Evolutionary conservation across 2,888 invertebrate species (phyloP), one percentile per base, ranked within the genome.

Genomic region (Hyles lineata): DNA sequence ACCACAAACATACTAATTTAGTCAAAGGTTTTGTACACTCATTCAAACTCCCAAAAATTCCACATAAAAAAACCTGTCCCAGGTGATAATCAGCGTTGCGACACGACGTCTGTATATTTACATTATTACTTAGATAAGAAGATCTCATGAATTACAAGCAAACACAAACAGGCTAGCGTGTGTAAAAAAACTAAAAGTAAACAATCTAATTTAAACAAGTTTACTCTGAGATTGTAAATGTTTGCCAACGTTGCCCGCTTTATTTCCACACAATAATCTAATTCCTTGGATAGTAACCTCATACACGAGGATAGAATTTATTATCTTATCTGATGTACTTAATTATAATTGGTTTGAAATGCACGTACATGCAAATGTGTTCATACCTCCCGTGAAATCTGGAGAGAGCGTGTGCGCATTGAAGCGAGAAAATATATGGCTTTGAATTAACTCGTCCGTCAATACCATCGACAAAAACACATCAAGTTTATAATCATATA

Each of bases 351-450:
- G 83, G 83, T 83, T 85, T 81, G 76, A 79, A 84, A 86, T 88
- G 84, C 84, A 83, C 80, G 79, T 78, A 82, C 91, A 94, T 93
- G 92, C 92, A 93, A 93, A 93, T 93, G 85, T 76, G 76, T 80
- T 83, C 90, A 92, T 92, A 87, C 84, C 89, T 86, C 82, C 79
- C 85, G 92, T 87, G 94, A 93, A 92, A 93, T 87, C 86, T 76
- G 82, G 89, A 88, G 94, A 93, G 90, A 94, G 92, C 85, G 89
- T 83, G 83, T 62, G 82, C 77, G 84, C 91, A 86, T 79, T 90
- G 79, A 85, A 84, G 86, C 88, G 85, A 80, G 78, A 83, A 88
- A 67, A 67, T 67, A 87, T 83, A 75, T 81, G 75, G 76, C 79
- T 80, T 82, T 80, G 80, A 82, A 83, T 83, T 85, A 81, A 78